Evolutionary conservation across 2,113 vertebrate species (phyloP).

Genomic region (Bungarus multicinctus): DNA sequence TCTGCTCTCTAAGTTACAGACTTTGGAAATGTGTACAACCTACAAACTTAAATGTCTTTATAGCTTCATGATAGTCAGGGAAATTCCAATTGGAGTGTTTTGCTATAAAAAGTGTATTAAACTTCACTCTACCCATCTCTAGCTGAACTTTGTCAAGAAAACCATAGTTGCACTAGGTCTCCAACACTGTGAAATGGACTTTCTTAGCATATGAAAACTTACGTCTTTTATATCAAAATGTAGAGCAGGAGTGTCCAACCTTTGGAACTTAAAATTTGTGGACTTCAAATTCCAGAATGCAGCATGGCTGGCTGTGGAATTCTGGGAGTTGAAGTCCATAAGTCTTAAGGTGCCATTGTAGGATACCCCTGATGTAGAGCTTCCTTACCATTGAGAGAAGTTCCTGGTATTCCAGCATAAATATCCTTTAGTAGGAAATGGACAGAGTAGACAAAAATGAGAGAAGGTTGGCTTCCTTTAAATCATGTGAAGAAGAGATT

Average conservation of each 20-base stretch:
- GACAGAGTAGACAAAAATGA: neutral
- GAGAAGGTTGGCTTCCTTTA: neutral
- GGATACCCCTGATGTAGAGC: neutral
- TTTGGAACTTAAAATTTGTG: neutral
- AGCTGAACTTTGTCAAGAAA: neutral
- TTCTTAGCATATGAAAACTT: neutral
- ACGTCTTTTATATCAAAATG: neutral
- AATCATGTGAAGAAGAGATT: neutral
- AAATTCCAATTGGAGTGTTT: neutral
- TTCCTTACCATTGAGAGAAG: neutral
- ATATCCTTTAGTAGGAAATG: neutral
- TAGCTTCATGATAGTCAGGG: neutral
- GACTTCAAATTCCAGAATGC: neutral
- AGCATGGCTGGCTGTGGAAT: neutral
- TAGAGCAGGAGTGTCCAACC: neutral
- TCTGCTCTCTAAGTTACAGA: neutral
- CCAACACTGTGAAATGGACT: neutral
- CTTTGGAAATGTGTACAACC: neutral
- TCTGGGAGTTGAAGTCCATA: neutral
- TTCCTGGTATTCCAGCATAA: neutral
- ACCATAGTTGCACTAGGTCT: neutral
- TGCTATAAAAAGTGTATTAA: neutral
- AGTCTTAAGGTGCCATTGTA: neutral
- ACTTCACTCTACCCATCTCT: neutral
- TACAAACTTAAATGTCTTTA: neutral